Base-by-base conservation (phyloP, 2,888 invertebrate species). In the Tanytarsus gracilentus region DNA sequence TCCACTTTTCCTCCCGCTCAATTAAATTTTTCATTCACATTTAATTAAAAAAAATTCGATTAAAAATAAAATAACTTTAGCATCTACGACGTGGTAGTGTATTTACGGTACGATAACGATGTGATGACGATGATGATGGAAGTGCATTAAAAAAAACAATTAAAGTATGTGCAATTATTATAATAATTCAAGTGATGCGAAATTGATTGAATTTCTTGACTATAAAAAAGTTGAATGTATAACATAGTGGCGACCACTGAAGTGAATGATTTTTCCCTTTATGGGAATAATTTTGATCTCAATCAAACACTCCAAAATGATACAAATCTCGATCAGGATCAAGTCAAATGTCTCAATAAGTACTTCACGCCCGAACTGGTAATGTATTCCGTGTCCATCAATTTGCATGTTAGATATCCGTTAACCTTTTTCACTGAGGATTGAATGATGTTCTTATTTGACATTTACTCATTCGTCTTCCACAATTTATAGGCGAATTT, bases 211-310 rank as follows among this genome's bases (percentile, higher is more conserved):
- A n/a, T n/a, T n/a, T n/a, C n/a, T n/a, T n/a, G n/a, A n/a, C n/a
- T n/a, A n/a, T n/a, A 40, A 14, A 40, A 40, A 6, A 9, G 21
- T 16, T 40, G 40, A 40, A 40, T 40, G 27, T 33, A 33, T n/a
- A n/a, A n/a, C 52, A 30, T 52, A 52, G 52, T 52, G 52, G 52
- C 52, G 30, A 33, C 52, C 16, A n/a, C 30, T 4, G 33, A 29
- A 33, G 33, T 18, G 1, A 52, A 52, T 52, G 52, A 52, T 9
- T 18, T 14, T 33, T 30, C n/a, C 33, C 52, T 33, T 8, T 21
- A 33, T 29, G 29, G 29, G 33, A 29, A 52, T 52, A 2, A 9
- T 5, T 5, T 16, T 16, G 51, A 51, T 51, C 18, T 29, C 30
- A 52, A 52, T 30, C 52, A 52, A 52, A 52, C 52, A 8, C 33